Conservation (phyloP, 2,888 invertebrate species). For the Rhamnusium bicolor region DNA sequence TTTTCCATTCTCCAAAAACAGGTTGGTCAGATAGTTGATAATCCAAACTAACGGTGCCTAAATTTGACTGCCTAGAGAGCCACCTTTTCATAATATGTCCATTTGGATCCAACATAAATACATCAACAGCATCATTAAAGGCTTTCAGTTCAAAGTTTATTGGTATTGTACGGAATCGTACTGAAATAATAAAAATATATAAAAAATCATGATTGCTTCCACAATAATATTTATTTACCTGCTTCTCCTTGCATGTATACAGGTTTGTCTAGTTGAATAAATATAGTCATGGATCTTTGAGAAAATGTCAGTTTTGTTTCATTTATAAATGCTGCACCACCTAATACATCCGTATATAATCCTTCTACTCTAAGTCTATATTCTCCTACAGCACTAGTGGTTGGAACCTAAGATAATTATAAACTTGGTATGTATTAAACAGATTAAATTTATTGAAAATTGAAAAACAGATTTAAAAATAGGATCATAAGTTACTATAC, state of each 20-base stretch:
- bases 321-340: constrained; percentile 92
- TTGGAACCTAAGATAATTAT: constrained; percentile 77
- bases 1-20: constrained; percentile 92
- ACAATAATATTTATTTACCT: constrained; percentile 70
- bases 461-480: too few species aligned
- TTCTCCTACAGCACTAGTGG: constrained; percentile 86
- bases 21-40: constrained; percentile 95
- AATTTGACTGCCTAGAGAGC: constrained; percentile 93
- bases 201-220: neutral
- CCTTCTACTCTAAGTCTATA: constrained; percentile 80
- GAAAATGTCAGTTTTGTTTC: constrained; percentile 90
- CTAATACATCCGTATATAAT: constrained; percentile 81
- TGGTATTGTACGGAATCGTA: constrained; percentile 92
- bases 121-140: constrained; percentile 92
- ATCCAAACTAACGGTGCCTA: constrained; percentile 93
- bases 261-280: constrained; percentile 95
- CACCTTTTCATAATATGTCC: constrained; percentile 91
- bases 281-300: constrained; percentile 93
- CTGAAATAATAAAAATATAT: constrained; percentile 69
- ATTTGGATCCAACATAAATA: constrained; percentile 92
- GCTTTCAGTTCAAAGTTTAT: constrained; percentile 94
- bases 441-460: too few species aligned
- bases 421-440: neutral
- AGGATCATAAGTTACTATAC: too few species aligned
- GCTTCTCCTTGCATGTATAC: constrained; percentile 94